Conservation (phyloP, 1,140 invertebrate genomes). For the Bradysia coprophila region DNA sequence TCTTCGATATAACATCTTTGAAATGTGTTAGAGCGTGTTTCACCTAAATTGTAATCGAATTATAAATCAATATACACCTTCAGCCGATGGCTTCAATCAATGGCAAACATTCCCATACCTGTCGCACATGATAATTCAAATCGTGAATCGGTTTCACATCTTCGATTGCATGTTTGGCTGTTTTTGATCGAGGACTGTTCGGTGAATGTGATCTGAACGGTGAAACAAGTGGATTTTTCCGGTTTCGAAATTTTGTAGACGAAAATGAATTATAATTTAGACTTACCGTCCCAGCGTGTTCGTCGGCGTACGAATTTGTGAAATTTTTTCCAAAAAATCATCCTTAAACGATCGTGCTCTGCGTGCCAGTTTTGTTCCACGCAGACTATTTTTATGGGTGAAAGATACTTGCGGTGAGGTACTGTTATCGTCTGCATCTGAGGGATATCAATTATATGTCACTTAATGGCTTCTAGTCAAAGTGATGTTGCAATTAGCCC, state of each 20-base stretch:
- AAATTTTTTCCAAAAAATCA: slow-evolving; percentile 74
- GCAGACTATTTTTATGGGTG: slow-evolving; percentile 36
- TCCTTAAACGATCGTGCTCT: slow-evolving; percentile 79
- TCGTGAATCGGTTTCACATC: slow-evolving; percentile 35
- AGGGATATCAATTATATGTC: no score
- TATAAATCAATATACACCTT: not conserved
- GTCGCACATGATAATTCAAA: slow-evolving; percentile 40
- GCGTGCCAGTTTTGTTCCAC: slow-evolving; percentile 60
- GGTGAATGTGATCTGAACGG: slow-evolving; percentile 34
- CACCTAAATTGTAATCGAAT: slow-evolving; percentile 27
- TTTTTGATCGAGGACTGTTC: slow-evolving; percentile 34
- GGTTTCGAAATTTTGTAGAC: not conserved
- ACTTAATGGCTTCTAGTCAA: no score
- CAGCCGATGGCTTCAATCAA: not conserved
- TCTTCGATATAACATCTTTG: slow-evolving; percentile 76
- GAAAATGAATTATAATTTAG: no score
- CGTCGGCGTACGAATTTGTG: slow-evolving; percentile 48
- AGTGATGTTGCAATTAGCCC: no score
- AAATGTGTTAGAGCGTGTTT: slow-evolving; percentile 70
- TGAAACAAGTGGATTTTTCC: not conserved
- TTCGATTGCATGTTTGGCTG: slow-evolving; percentile 24
- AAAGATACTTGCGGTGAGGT: no score
- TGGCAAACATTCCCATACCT: slow-evolving; percentile 22
- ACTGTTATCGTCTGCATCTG: no score
- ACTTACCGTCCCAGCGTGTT: slow-evolving; percentile 16